Evolutionary conservation across 1,140 invertebrate genomes (phyloP), one percentile per base, ranked within the genome.

Genomic region (Platyura marginata): DNA sequence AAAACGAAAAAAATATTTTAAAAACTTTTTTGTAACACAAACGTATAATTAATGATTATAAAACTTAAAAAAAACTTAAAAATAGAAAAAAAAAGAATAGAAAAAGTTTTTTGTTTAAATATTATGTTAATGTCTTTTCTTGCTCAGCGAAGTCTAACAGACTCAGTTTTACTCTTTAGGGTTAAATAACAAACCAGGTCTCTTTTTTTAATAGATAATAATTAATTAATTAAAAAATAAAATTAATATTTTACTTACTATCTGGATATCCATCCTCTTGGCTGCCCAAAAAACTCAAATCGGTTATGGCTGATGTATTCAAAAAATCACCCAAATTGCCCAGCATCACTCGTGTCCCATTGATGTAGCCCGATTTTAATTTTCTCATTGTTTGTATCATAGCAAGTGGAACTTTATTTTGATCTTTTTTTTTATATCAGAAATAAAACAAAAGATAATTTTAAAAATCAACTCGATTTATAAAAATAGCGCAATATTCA

Each of bases 321-420:
- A 95, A 62, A 61, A 97, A 98, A 48, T 96, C 91, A 45, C 79
- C 79, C 10, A 97, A 62, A 61, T 81, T 79, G 32, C 92, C 92
- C 18, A 97, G 63, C 44, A 89, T 89, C 0, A 96, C 91, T 58
- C 92, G 79, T 15, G 94, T 96, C 21, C 93, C 95, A 61, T 95
- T 95, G 35, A 98, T 94, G 57, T 98, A 98, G 20, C 95, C 95
- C 49, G 91, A 96, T 63, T 95, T 94, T 2, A 98, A 66, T 64
- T 99, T 99, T 57, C 95, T 93, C 70, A 98, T 91, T 3, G 93
- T 97, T 15, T 90, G 92, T 49, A 96, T 80, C 75, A 98, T 88
- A 0, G 92, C 86, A 54, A 87, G 68, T 5, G 90, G 91, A 42
- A 94, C 81, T 62, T 80, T 84, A 40, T 85, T 84, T 64, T 92